Evolutionary conservation across 2,113 vertebrate species (phyloP).

Genomic region (Montifringilla adamsi): DNA sequence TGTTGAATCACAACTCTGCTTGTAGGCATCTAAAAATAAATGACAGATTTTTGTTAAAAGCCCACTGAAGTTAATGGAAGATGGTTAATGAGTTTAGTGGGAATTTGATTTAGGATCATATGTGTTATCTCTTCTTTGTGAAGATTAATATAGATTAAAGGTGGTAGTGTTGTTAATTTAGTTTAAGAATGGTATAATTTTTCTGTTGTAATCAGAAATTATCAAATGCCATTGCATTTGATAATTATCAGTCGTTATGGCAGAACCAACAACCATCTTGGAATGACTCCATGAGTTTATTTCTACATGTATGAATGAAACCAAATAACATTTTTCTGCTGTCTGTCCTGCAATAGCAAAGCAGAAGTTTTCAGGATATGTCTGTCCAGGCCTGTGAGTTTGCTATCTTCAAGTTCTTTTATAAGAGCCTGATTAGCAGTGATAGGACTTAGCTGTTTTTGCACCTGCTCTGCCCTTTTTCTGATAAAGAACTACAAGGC

Average conservation of each 20-base stretch:
- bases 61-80: not conserved
- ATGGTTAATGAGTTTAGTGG: not conserved
- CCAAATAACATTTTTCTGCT: not conserved
- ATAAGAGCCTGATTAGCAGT: not conserved
- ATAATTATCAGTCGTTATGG: not conserved
- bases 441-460: not conserved
- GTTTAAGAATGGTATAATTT: not conserved
- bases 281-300: not conserved
- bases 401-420: not conserved
- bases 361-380: not conserved
- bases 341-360: not conserved
- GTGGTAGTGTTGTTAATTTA: not conserved
- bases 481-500: not conserved
- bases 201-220: not conserved
- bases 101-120: not conserved
- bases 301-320: not conserved
- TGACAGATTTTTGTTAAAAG: not conserved
- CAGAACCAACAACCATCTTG: not conserved
- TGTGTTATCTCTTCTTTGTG: not conserved
- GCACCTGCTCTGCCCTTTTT: not conserved
- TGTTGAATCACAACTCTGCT: conserved; percentile 18
- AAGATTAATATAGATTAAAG: not conserved
- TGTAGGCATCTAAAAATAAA: conserved; percentile 32
- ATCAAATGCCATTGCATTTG: not conserved
- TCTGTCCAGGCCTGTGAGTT: not conserved